Evolutionary conservation across 2,888 invertebrate genomes (phyloP), one percentile per base, ranked within the genome.

Genomic region (Loripinus fragilis): DNA sequence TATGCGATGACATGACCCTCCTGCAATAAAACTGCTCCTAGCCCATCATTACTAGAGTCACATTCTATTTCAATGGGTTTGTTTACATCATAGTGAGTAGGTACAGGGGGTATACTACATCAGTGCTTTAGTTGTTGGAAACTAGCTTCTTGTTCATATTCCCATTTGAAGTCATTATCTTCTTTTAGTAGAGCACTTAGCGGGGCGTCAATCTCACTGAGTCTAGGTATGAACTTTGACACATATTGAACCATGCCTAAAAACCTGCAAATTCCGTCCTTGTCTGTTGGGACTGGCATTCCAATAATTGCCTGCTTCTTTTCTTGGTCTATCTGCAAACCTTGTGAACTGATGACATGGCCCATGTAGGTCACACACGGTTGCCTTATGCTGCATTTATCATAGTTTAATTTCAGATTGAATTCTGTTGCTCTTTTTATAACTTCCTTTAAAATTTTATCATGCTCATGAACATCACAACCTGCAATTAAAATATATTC

Each of bases 1-100:
- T 67, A 38, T 8, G 78, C 80, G 1, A 85, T 75, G 25, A 85
- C 85, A 30, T 82, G 75, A 25, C 84, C 82, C 23, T 83, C 66
- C 30, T 86, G 85, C 2, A 87, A 12, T 20, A 89, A 69, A 7
- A 52, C 67, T 23, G 85, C 81, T 17, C 85, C 86, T 5, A 89
- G 70, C 0, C 87, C 89, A 28, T 50, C 74, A 20, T 79, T 70
- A 12, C 64, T 64, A 10, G 72, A 67, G 41, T 81, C 82, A 30
- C 38, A 64, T 38, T 66, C 45, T 2, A 76, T 41, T 33, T 42
- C 38, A 45, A 52, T 50, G 7, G 73, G 41, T 28, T 20, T 8
- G 17, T 69, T 66, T n/a, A 25, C 23, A 30, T 78, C 71, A 55
- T 41, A 80, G 69, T 71, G 74, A 35, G 20, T 52, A n/a, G 80